A percentile compares a stretch with the other conserved stretches of the same genome.
phyloP scores from a whole-genome alignment of 1,140 invertebrate species.

The Calephelis nemesis region DNA sequence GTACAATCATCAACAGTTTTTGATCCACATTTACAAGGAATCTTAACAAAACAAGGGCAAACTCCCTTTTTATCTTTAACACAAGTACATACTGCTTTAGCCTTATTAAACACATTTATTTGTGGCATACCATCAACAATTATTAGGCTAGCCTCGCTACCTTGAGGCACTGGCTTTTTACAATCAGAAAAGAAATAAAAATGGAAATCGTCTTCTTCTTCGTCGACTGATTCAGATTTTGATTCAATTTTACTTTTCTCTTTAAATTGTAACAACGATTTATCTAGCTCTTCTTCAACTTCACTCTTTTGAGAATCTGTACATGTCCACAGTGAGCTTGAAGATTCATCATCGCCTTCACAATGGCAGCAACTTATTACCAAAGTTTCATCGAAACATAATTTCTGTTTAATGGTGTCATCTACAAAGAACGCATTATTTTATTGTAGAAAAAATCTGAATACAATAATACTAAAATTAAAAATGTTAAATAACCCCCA shows the following conservation, averaged over 20 bases:
- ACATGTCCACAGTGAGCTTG: constrained; percentile 58
- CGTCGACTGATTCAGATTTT: constrained; percentile 29
- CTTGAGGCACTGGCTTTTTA: constrained; percentile 40
- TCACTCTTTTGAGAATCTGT: constrained; percentile 40
- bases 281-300: constrained; percentile 36
- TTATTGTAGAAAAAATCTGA: background rate
- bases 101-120: constrained; percentile 48
- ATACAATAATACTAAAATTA: background rate
- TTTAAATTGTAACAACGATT: constrained; percentile 27
- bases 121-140: constrained; percentile 59
- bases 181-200: constrained; percentile 72
- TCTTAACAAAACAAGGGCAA: constrained; percentile 52
- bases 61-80: constrained; percentile 47
- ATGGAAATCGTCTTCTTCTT: constrained; percentile 66
- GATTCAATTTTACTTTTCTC: constrained; percentile 33
- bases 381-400: constrained; percentile 71
- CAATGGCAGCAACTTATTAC: constrained; percentile 67
- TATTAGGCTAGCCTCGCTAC: constrained; percentile 55
- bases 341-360: constrained; percentile 48
- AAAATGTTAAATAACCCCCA: no score
- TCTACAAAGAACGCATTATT: constrained; percentile 42
- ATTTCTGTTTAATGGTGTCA: constrained; percentile 53
- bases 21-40: constrained; percentile 57
- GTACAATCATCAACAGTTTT: constrained; percentile 47
- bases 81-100: constrained; percentile 44